Conservation (phyloP, 1,140 invertebrate species). For the Bombyx mandarina region DNA sequence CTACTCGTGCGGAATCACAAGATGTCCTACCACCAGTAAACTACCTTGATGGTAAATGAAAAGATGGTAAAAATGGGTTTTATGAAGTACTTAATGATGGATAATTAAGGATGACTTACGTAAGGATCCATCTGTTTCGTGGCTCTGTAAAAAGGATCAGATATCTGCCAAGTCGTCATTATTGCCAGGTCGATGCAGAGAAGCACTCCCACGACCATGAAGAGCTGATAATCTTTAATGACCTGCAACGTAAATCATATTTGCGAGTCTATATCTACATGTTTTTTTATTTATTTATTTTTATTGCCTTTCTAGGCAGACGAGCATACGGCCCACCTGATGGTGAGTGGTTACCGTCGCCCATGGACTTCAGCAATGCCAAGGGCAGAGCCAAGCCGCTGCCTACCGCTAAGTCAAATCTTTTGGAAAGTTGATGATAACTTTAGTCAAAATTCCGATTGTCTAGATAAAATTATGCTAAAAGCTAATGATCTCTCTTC, state of each 20-base stretch:
- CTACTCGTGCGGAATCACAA: too few relatives aligned
- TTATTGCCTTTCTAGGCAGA: too few relatives aligned
- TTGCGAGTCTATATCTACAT: constrained; percentile 1
- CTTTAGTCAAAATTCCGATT: too few relatives aligned
- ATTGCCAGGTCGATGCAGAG: constrained; percentile 93
- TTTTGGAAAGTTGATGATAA: too few relatives aligned
- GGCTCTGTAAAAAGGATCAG: constrained; percentile 95
- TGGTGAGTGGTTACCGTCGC: too few relatives aligned
- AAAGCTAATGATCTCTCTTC: too few relatives aligned
- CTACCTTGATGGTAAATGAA: neutral
- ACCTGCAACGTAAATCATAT: constrained; percentile 74
- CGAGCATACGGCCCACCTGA: too few relatives aligned
- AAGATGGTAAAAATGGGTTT: neutral
- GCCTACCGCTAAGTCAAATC: neutral
- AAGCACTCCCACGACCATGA: constrained; percentile 95
- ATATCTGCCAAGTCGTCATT: constrained; percentile 97
- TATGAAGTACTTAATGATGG: neutral
- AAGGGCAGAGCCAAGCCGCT: too few relatives aligned
- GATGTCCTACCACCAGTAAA: too few relatives aligned
- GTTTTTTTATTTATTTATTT: neutral
- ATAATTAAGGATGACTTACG: constrained; percentile 79
- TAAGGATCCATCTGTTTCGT: constrained; percentile 91
- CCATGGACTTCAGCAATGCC: too few relatives aligned
- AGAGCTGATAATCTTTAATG: constrained; percentile 98
- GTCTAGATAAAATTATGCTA: too few relatives aligned